These are phyloP conservation scores for Ardeotis arabs DNA, from an alignment of 2,113 vertebrate species.

Conservation along the genomic window DNA sequence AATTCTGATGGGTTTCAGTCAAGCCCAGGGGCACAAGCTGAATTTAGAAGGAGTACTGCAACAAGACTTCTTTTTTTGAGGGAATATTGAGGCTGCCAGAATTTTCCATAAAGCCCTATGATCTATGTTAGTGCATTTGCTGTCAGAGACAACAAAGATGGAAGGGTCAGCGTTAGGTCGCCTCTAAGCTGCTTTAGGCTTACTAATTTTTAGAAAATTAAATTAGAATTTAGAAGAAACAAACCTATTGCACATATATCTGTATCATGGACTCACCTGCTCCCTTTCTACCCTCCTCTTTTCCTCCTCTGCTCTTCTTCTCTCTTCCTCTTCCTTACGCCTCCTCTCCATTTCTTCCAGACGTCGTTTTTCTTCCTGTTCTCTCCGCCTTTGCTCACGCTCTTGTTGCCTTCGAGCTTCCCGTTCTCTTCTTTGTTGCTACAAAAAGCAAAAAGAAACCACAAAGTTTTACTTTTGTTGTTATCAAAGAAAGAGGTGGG, in stretches of 20 bases:
- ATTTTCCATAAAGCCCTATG: not conserved
- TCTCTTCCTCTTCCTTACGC: constrained; percentile 95
- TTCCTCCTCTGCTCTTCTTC: constrained; percentile 92
- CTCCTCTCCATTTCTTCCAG: constrained; percentile 93
- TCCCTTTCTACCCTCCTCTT: constrained; percentile 94
- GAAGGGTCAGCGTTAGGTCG: constrained; percentile 4
- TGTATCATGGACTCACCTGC: constrained; percentile 80
- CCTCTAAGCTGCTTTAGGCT: constrained; percentile 12
- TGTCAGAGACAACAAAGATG: constrained; percentile 39
- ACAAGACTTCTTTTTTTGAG: not conserved
- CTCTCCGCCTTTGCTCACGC: constrained; percentile 92
- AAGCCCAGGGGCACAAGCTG: not conserved
- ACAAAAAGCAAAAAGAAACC: constrained; percentile 20
- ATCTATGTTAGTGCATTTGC: constrained; percentile 11
- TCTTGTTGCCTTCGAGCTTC: constrained; percentile 97
- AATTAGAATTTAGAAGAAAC: not conserved
- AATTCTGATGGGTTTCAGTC: constrained; percentile 1
- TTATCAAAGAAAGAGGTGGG: constrained; percentile 65
- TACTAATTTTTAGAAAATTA: not conserved
- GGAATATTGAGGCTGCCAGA: constrained; percentile 37
- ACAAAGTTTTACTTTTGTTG: constrained; percentile 47
- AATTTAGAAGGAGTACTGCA: constrained; percentile 18
- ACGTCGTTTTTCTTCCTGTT: constrained; percentile 94
- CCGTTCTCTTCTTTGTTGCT: constrained; percentile 97
- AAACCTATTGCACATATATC: not conserved